Evolutionary conservation across 2,888 invertebrate genomes (phyloP), one percentile per base, ranked within the genome.

Genomic region (Apocheima hispidaria): DNA sequence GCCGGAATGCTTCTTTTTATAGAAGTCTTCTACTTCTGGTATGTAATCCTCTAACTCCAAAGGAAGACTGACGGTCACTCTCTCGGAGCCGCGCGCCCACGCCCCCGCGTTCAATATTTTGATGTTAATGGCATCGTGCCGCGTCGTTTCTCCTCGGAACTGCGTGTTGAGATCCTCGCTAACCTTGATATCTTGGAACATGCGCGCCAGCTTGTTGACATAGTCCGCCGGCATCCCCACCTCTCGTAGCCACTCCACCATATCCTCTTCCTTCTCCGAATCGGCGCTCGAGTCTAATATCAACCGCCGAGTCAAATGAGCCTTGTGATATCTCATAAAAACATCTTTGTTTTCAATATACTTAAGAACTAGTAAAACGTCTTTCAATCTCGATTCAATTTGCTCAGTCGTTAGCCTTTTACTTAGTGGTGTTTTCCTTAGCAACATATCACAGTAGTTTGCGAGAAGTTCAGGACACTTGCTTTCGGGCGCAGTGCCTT

Each of bases 221-320:
- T 98, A 99, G 90, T 99, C 99, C 0, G 99, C 99, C 2, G 99
- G 99, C 99, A 99, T 99, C 28, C 99, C 99, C 14, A 99, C 98
- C 89, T 99, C 99, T 72, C 99, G 94, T 49, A 97, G 94, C 98
- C 99, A 98, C 83, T 99, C 99, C 0, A 99, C 99, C 97, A 99
- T 99, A 82, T 98, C 98, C 88, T 99, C 99, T 88, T 99, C 99
- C 81, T 99, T 99, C 86, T 99, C 99, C 71, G 98, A 98, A 90
- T 99, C 99, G 1, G 99, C 99, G 80, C 99, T 99, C 16, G 99
- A 98, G 84, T 99, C 99, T 71, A 99, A 94, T 83, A 99, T 99
- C 69, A 99, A 95, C 77, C 94, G 95, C 77, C 99, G 94, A 6
- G 99, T 99, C 68, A 99, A 94, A 92, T 99, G 99, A 46, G 98